Evolutionary conservation across 1,140 invertebrate species (phyloP).

Genomic region (Cephus cinctus): DNA sequence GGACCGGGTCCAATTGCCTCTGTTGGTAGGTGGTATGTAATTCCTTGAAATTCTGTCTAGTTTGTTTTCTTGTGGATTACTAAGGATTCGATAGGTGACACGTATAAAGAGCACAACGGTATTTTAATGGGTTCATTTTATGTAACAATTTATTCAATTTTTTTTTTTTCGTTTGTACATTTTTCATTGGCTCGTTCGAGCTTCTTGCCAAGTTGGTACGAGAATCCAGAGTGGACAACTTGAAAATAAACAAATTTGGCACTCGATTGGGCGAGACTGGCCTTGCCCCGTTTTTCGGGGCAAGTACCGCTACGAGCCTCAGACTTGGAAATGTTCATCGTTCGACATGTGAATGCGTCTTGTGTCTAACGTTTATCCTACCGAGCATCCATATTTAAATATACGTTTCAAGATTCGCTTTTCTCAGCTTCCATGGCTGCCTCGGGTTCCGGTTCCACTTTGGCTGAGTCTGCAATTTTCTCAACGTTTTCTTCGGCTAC

Average conservation of each 20-base stretch:
- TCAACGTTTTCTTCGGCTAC: slow-evolving; percentile 5
- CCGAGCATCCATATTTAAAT: too few relatives aligned
- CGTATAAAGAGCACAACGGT: not conserved
- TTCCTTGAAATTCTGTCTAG: too few relatives aligned
- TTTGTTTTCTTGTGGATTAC: not conserved
- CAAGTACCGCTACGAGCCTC: slow-evolving; percentile 39
- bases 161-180: slow-evolving; percentile 25
- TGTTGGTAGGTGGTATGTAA: too few relatives aligned
- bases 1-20: too few relatives aligned
- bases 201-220: not conserved
- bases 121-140: slow-evolving; percentile 35
- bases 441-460: slow-evolving; percentile 9
- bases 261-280: slow-evolving; percentile 37
- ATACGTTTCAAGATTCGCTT: too few relatives aligned
- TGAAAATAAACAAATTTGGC: slow-evolving; percentile 28
- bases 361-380: too few relatives aligned
- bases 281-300: not conserved
- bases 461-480: slow-evolving; percentile 10
- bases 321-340: too few relatives aligned
- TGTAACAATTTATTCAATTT: slow-evolving; percentile 44
- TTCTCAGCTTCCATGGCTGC: slow-evolving; percentile 10
- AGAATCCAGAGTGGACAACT: too few relatives aligned
- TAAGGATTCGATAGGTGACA: not conserved
- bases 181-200: slow-evolving; percentile 16
- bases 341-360: too few relatives aligned